Percentiles rank a stretch among this genome's conserved stretches.
phyloP scores from a whole-genome alignment of 1,140 invertebrate species.

The Drosophila carrolli region DNA sequence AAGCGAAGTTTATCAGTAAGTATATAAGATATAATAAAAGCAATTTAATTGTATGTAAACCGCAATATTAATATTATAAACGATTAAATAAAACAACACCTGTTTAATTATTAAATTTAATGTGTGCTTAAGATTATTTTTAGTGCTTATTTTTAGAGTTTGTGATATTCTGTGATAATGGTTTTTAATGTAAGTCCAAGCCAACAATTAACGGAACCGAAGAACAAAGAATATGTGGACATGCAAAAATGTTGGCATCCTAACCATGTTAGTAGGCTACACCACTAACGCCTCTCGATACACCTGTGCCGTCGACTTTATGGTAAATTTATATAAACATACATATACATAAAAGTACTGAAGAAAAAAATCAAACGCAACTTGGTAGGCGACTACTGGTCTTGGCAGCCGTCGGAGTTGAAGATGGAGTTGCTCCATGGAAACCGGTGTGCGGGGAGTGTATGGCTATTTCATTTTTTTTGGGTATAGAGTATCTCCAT shows the following conservation, averaged over 20 bases:
- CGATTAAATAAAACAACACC: too few species aligned
- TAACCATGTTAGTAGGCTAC: conserved; percentile 53
- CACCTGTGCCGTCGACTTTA: conserved; percentile 31
- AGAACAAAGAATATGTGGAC: conserved; percentile 5
- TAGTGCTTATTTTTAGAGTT: not conserved
- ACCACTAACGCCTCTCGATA: conserved; percentile 35
- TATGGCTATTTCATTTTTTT: not conserved
- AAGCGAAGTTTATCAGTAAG: too few species aligned
- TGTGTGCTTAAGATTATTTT: not conserved
- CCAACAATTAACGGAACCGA: not conserved
- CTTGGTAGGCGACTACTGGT: conserved; percentile 52
- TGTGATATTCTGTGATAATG: not conserved
- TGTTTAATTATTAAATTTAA: too few species aligned
- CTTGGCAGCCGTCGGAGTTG: conserved; percentile 21
- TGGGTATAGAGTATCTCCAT: conserved; percentile 26
- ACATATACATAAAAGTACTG: conserved; percentile 5
- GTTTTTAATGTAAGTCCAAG: not conserved
- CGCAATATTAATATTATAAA: too few species aligned
- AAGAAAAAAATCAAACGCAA: conserved; percentile 10
- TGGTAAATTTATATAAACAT: conserved; percentile 8
- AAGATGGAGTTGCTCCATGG: conserved; percentile 8
- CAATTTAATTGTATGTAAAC: too few species aligned
- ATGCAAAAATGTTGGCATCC: conserved; percentile 30
- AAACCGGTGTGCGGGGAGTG: conserved; percentile 29
- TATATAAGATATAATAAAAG: too few species aligned